A percentile compares a stretch with the other conserved stretches of the same genome.
phyloP scores from a whole-genome alignment of 1,140 invertebrate genomes.

The Apolygus lucorum region DNA sequence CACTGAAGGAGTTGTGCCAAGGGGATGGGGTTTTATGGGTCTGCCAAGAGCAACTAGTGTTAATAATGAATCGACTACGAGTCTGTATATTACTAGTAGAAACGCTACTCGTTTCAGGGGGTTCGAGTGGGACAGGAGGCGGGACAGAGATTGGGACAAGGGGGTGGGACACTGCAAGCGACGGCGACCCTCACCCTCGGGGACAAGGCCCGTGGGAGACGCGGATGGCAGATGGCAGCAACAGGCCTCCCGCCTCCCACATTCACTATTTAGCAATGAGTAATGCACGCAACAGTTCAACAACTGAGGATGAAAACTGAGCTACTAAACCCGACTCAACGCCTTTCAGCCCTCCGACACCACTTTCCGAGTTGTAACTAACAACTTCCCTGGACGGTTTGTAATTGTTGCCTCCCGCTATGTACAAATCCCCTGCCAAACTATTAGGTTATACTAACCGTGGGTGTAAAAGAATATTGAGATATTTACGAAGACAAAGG shows the following conservation, averaged over 20 bases:
- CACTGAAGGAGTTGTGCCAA: background rate
- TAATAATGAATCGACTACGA: background rate
- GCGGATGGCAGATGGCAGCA: background rate
- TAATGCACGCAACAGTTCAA: background rate
- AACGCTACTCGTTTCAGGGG: background rate
- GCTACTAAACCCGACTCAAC: no score
- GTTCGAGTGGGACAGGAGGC: background rate
- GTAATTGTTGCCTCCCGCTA: no score
- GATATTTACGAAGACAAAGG: no score
- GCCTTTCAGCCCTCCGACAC: no score
- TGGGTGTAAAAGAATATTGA: no score
- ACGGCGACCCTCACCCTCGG: background rate
- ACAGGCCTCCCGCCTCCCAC: background rate
- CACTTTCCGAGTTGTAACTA: no score
- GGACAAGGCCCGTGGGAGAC: no score
- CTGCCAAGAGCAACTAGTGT: background rate
- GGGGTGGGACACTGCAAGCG: background rate
- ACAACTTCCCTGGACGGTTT: no score
- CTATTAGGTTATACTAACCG: no score
- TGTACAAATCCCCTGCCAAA: no score
- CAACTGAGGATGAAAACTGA: background rate
- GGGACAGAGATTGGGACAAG: background rate
- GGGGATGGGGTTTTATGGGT: background rate
- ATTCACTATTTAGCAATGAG: conserved; percentile 1
- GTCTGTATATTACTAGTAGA: background rate